These are phyloP conservation scores for Lophotis ruficrista DNA, from an alignment of 2,113 vertebrate species.

Conservation along the genomic window DNA sequence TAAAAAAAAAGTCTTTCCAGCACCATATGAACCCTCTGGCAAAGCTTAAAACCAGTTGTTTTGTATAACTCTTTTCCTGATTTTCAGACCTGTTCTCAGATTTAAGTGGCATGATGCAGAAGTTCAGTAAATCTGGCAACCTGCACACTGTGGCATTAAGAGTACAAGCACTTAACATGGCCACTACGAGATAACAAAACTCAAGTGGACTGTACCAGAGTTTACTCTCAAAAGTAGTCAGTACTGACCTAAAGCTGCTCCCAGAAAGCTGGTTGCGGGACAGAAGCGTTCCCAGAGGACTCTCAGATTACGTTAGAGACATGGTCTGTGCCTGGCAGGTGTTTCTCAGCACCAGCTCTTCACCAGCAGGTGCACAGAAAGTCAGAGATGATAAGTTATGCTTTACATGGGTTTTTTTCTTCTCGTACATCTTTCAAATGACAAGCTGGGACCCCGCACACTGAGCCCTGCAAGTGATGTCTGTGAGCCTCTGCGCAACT, in stretches of 20 bases:
- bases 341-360: not conserved
- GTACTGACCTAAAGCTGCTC: not conserved
- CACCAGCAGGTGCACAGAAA: not conserved
- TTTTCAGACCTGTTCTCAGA: not conserved
- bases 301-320: not conserved
- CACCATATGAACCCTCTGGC: not conserved
- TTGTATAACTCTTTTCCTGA: not conserved
- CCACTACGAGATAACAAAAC: not conserved
- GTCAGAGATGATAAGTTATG: not conserved
- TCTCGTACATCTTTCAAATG: not conserved
- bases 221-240: not conserved
- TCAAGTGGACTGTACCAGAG: not conserved
- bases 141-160: not conserved
- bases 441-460: not conserved
- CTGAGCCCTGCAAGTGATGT: not conserved
- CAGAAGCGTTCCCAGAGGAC: not conserved
- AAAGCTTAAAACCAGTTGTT: not conserved
- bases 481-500: not conserved
- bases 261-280: accelerated
- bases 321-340: not conserved
- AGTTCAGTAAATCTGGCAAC: not conserved
- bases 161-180: not conserved
- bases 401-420: accelerated
- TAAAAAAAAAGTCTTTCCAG: not conserved
- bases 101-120: not conserved